Conservation (phyloP, 1,140 invertebrate genomes). For the Drosophila jambulina region DNA sequence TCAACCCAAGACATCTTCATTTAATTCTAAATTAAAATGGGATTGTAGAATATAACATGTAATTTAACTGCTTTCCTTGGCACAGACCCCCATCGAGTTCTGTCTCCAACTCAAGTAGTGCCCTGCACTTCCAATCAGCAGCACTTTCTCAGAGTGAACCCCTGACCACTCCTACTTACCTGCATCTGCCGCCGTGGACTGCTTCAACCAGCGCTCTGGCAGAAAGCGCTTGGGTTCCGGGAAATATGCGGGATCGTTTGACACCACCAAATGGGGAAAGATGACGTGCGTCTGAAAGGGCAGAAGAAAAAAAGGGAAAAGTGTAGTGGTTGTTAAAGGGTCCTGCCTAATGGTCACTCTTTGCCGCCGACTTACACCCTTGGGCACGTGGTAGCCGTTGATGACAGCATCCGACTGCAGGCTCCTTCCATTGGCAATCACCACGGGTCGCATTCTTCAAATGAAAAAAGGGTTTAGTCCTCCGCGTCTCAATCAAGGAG, state of each 20-base stretch:
- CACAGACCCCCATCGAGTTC: not conserved
- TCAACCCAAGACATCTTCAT: not conserved
- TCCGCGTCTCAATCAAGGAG: not conserved
- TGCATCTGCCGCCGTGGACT: constrained; percentile 47
- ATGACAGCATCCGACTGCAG: constrained; percentile 92
- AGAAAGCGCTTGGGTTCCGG: constrained; percentile 88
- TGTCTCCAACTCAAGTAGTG: not conserved
- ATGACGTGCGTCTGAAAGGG: constrained; percentile 90
- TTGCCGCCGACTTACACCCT: constrained; percentile 89
- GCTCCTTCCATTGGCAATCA: constrained; percentile 93
- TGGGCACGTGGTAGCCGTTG: constrained; percentile 93
- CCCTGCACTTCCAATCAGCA: not conserved
- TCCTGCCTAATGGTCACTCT: constrained; percentile 3
- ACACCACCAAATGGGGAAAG: constrained; percentile 93
- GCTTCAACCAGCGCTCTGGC: constrained; percentile 92
- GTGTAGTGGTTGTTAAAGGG: not conserved
- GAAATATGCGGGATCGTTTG: constrained; percentile 91
- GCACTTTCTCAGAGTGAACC: constrained; percentile 2
- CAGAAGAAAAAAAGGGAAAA: constrained; percentile 1
- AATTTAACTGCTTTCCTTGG: not conserved
- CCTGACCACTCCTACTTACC: constrained; percentile 29
- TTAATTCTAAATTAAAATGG: not conserved
- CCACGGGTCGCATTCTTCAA: constrained; percentile 93
- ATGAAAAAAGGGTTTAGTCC: not conserved
- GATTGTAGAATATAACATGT: too few species aligned